These are phyloP conservation scores for Cantharis flavilabris DNA, from an alignment of 2,888 invertebrate genomes.

Conservation along the genomic window DNA sequence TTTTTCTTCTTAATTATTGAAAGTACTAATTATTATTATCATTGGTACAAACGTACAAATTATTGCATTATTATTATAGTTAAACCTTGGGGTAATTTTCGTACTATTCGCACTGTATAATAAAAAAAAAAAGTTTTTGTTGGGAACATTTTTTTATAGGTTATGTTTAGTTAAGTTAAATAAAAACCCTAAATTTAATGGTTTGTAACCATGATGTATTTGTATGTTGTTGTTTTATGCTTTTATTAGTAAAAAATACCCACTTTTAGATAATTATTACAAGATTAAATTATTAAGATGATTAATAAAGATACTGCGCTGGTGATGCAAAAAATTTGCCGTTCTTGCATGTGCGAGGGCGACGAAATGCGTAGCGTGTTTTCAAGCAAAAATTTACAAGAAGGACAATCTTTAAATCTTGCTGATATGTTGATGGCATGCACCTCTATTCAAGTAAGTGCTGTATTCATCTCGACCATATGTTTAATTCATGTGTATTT, in stretches of 20 bases:
- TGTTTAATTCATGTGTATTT: slow-evolving; percentile 19
- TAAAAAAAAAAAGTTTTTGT: not conserved
- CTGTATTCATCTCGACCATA: not conserved
- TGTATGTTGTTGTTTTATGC: not conserved
- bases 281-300: slow-evolving; percentile 5
- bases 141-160: not conserved
- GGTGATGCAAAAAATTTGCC: slow-evolving; percentile 53
- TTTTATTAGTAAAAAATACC: not conserved
- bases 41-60: too few relatives aligned
- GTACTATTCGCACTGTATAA: not conserved
- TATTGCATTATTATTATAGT: too few relatives aligned
- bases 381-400: slow-evolving; percentile 44
- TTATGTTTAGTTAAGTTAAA: not conserved
- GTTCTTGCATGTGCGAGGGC: slow-evolving; percentile 52
- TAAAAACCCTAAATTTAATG: not conserved
- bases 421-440: slow-evolving; percentile 55
- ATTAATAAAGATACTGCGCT: slow-evolving; percentile 37
- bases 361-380: slow-evolving; percentile 53
- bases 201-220: not conserved
- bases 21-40: too few relatives aligned
- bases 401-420: slow-evolving; percentile 46
- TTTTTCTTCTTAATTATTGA: too few relatives aligned
- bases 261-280: not conserved
- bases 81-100: not conserved
- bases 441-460: slow-evolving; percentile 51